Percentiles rank a stretch among this genome's conserved stretches.
These are phyloP conservation scores for Halcyon badia DNA, from an alignment of 2,797 vertebrate species.

Conservation along the genomic window DNA sequence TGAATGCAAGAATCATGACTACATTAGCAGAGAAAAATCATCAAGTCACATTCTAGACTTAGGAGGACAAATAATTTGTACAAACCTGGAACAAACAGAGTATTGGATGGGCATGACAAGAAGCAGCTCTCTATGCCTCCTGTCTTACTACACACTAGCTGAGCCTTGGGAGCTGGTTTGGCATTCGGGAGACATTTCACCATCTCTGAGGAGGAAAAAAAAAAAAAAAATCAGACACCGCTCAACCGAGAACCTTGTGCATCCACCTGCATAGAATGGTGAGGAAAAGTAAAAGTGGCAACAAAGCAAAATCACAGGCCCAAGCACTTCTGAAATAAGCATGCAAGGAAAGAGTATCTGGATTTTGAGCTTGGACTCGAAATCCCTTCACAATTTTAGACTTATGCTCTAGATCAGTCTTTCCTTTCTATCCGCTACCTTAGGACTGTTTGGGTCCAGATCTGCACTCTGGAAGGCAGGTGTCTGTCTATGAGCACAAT, in stretches of 20 bases:
- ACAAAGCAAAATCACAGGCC: not conserved
- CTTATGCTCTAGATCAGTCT: not conserved
- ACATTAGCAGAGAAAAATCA: not conserved
- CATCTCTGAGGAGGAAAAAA: constrained; percentile 83
- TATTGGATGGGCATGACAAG: constrained; percentile 90
- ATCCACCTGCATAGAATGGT: not conserved
- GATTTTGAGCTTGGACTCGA: not conserved
- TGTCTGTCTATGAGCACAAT: not conserved
- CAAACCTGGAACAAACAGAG: constrained; percentile 91
- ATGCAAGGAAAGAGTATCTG: not conserved
- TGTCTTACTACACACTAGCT: constrained; percentile 89
- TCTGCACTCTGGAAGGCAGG: not conserved
- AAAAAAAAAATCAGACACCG: not conserved
- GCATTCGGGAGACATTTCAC: constrained; percentile 89
- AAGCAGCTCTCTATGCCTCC: constrained; percentile 90
- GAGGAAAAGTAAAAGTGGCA: not conserved
- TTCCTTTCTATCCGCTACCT: not conserved
- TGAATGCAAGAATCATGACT: not conserved
- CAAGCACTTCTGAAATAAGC: not conserved
- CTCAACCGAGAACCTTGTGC: not conserved
- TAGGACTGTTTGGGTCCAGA: not conserved
- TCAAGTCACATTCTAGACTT: not conserved
- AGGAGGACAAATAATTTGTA: not conserved
- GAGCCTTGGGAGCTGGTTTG: constrained; percentile 85
- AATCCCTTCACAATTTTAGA: not conserved